Percentiles rank a stretch among this genome's conserved stretches.
Evolutionary conservation across 2,113 vertebrate genomes (phyloP).

Genomic region (Gadus chalcogrammus): DNA sequence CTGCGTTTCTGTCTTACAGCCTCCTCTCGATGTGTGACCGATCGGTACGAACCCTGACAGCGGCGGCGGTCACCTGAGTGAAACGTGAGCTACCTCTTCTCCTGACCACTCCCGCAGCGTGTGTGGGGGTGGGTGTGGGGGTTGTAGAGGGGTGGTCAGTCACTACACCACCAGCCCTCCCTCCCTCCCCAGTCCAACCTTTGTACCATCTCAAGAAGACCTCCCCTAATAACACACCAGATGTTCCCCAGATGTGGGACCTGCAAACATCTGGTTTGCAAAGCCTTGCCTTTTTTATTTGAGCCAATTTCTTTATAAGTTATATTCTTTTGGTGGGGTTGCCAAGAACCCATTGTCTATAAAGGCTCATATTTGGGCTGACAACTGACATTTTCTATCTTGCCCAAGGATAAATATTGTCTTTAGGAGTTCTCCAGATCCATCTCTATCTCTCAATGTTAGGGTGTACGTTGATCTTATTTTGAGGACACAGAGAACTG

Average conservation of each 20-base stretch:
- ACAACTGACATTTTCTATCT: not conserved
- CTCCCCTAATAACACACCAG: slow-evolving; percentile 60
- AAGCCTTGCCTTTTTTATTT: slow-evolving; percentile 53
- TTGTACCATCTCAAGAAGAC: slow-evolving; percentile 57
- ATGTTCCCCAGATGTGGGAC: slow-evolving; percentile 75
- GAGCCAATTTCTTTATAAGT: too few species aligned
- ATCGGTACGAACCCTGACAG: slow-evolving; percentile 24
- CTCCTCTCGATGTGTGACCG: too few species aligned
- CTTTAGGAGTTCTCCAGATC: too few species aligned
- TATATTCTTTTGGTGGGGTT: not conserved
- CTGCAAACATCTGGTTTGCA: slow-evolving; percentile 69
- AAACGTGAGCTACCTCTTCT: slow-evolving; percentile 56
- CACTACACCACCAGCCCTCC: slow-evolving; percentile 37
- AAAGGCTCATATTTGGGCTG: not conserved
- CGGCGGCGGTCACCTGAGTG: slow-evolving; percentile 62
- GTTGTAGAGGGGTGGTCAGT: too few species aligned
- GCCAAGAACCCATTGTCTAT: not conserved
- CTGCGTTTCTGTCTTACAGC: too few species aligned
- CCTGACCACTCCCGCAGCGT: slow-evolving; percentile 36
- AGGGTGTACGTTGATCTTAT: too few species aligned
- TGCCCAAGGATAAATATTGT: too few species aligned
- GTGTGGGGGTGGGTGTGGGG: too few species aligned
- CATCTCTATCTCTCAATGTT: too few species aligned
- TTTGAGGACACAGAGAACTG: too few species aligned
- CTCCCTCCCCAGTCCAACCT: slow-evolving; percentile 52